Conservation (phyloP, 2,797 vertebrate species). For the Oreochromis mossambicus region DNA sequence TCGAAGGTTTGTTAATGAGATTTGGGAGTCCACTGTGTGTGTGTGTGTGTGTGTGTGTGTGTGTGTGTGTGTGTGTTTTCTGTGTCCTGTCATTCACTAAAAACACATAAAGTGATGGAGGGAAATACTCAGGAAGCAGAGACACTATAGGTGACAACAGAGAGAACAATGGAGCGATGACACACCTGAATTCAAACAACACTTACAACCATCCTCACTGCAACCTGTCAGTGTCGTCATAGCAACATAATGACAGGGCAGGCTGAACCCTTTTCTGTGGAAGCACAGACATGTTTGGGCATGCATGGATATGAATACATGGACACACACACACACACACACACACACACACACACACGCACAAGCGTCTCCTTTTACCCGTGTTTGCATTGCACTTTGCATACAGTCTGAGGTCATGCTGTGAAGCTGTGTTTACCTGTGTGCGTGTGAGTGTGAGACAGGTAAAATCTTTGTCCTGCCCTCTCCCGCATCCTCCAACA, state of each 20-base stretch:
- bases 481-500: neutral
- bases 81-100: neutral
- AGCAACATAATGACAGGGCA: neutral
- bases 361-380: neutral
- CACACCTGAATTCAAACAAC: constrained; percentile 24
- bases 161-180: neutral
- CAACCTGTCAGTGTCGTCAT: neutral
- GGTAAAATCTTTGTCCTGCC: neutral
- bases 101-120: neutral
- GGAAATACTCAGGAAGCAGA: neutral
- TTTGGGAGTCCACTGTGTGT: neutral
- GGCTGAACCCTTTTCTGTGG: neutral
- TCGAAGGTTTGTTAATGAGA: constrained; percentile 21
- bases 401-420: constrained; percentile 43
- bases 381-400: constrained; percentile 60
- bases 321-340: neutral
- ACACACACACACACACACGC: neutral
- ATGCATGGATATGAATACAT: neutral
- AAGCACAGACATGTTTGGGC: constrained; percentile 23
- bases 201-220: constrained; percentile 13
- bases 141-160: neutral
- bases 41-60: neutral
- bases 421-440: neutral
- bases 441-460: neutral
- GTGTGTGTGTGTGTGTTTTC: neutral